Base-by-base conservation (phyloP, 2,888 invertebrate species). In the Stegophylla sp. region DNA sequence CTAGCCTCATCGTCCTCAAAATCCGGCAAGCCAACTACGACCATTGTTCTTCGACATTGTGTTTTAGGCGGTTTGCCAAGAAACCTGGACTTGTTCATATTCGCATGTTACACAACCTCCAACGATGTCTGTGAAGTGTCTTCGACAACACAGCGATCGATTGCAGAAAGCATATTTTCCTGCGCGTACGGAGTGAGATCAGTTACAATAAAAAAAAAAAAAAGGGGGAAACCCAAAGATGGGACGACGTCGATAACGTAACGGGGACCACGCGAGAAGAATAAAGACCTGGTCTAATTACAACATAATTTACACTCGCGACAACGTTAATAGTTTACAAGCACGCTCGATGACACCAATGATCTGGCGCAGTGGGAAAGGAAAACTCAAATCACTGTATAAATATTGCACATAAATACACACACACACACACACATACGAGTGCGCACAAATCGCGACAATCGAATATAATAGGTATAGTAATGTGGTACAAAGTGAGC, bases 31-130 rank as follows among this genome's bases (percentile, higher is more conserved):
- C 79, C 79, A 23, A 79, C 79, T 12, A 7, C 69, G 41, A 79
- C 51, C 71, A 79, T 17, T 1, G 51, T 41, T n/a, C 71, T 71
- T 20, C 23, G 67, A 51, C 34, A 48, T 0, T 61, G 61, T 41
- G 77, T 59, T 20, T 59, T 77, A 7, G 71, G 61, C 5, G 61
- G 61, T 79, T 79, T 79, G 13, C 79, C 79, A 23, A 79, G 79
- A 71, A 79, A 79, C 41, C 69, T 28, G 12, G 26, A 79, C 23
- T 59, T 71, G 17, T 13, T 61, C 79, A 79, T 79, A n/a, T 63
- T 74, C 0, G 34, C 34, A 51, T 34, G 17, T 71, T 13, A 67
- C 48, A 28, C 10, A 13, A 2, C 17, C 13, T 34, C 13, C 26
- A 17, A 10, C 28, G 9, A 67, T 12, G 20, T 56, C n/a, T 5